Base-by-base conservation (phyloP, 2,797 vertebrate species). In the Uromys caudimaculatus region DNA sequence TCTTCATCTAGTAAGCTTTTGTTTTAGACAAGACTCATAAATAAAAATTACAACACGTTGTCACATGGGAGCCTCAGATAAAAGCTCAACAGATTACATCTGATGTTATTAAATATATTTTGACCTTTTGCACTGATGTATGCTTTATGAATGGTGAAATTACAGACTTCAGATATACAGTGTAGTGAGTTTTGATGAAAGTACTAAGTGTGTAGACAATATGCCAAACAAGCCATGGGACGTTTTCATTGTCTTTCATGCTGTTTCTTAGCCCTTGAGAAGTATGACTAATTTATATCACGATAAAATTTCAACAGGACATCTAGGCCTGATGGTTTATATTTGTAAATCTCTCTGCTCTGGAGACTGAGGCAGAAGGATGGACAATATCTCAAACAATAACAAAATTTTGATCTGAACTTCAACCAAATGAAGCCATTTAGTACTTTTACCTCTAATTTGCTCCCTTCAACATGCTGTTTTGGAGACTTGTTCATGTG, bases 161-260 rank as follows among this genome's bases (percentile, higher is more conserved):
- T 69, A 87, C 0, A 38, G 9, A 84, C 3, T 29, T 73, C 50
- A 73, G 19, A 56, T 35, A 19, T 24, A 73, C 2, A 6, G 89
- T 64, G 92, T 86, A 82, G 52, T 60, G 9, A 56, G 75, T 93
- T 93, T 85, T 89, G 44, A 56, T 93, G 60, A 83, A 78, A 35
- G 4, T 35, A 67, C 2, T 16, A 71, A 6, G 27, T 78, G 17
- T 83, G 35, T 67, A 90, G 82, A 11, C 16, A 89, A 41, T 6
- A 71, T 14, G 2, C 27, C 32, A 94, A 95, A 79, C 10, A 62
- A 89, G 47, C 58, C 9, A 58, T 6, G 11, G 44, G 69, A 6
- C 8, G 41, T 78, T 92, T 79, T 84, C 17, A 64, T 82, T 41
- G 73, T 41, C 32, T 32, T n/a, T 67, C 8, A 62, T 16, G 32